Percentiles rank a stretch among this genome's conserved stretches.
phyloP scores from a whole-genome alignment of 1,140 invertebrate genomes.

The Andrena cerasifolii region DNA sequence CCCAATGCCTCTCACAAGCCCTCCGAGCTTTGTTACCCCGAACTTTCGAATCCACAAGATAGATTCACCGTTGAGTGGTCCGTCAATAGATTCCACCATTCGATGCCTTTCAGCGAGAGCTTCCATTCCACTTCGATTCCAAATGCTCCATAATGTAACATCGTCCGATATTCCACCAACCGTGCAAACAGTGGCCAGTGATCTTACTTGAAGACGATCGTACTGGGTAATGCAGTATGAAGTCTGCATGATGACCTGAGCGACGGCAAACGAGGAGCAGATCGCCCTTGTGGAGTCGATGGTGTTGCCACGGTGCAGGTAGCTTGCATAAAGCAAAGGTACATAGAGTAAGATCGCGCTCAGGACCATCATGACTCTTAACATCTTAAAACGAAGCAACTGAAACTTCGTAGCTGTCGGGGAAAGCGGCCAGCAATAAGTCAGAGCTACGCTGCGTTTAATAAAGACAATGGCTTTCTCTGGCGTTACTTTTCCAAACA shows the following conservation, averaged over 20 bases:
- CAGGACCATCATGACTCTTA: conserved; percentile 21
- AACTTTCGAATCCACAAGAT: too few species aligned
- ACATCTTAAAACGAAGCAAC: background rate
- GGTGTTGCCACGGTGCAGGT: conserved; percentile 16
- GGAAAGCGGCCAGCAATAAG: conserved; percentile 53
- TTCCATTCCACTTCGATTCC: background rate
- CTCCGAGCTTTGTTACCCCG: too few species aligned
- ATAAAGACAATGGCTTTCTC: conserved; percentile 49
- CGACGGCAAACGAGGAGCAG: conserved; percentile 28
- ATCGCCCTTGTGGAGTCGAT: conserved; percentile 29
- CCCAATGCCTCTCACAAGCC: too few species aligned
- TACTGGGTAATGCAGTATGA: conserved; percentile 23
- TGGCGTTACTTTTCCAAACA: conserved; percentile 18
- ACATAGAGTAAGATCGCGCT: conserved; percentile 9
- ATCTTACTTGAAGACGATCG: conserved; percentile 46
- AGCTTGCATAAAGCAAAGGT: conserved; percentile 22
- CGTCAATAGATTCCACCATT: too few species aligned
- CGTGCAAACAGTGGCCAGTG: background rate
- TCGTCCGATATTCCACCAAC: too few species aligned
- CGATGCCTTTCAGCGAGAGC: too few species aligned
- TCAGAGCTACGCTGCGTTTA: conserved; percentile 35
- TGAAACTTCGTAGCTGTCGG: background rate
- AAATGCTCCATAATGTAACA: too few species aligned
- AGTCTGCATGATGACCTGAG: conserved; percentile 51
- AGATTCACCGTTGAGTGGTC: too few species aligned